These are phyloP conservation scores for Mantis religiosa DNA, from an alignment of 2,888 invertebrate genomes.

Conservation along the genomic window DNA sequence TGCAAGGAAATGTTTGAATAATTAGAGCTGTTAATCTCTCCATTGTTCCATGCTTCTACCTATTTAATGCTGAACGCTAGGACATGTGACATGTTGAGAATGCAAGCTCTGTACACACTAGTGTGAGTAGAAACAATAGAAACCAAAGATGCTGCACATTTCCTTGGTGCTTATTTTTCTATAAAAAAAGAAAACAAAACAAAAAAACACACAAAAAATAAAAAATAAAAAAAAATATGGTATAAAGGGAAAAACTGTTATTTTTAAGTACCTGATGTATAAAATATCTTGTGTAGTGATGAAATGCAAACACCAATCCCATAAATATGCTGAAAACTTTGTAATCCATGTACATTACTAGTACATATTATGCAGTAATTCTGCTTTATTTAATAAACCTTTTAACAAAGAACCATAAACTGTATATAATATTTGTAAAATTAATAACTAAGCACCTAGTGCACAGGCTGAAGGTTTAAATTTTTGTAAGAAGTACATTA, in stretches of 20 bases:
- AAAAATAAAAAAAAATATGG: background rate
- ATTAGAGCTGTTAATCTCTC: background rate
- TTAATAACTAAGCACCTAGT: constrained; percentile 1
- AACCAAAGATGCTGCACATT: constrained; percentile 24
- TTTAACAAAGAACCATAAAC: background rate
- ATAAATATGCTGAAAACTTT: background rate
- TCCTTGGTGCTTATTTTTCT: constrained; percentile 27
- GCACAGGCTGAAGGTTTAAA: background rate
- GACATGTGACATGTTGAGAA: background rate
- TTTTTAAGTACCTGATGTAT: constrained; percentile 29
- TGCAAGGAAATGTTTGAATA: background rate
- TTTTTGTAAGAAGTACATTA: background rate
- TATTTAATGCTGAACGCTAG: background rate
- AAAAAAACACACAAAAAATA: constrained; percentile 7
- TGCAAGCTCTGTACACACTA: background rate
- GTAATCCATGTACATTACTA: background rate
- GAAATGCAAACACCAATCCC: constrained; percentile 15
- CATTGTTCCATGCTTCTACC: background rate
- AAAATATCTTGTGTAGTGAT: constrained; percentile 12
- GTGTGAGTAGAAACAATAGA: constrained; percentile 20
- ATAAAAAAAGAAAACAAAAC: constrained; percentile 5
- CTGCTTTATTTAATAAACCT: constrained; percentile 16
- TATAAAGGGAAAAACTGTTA: background rate
- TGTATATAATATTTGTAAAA: constrained; percentile 17
- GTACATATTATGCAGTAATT: constrained; percentile 3